Conservation (phyloP, 30 jellyfish, hydroid and myxozoan species). For the Cassiopea andromeda region DNA sequence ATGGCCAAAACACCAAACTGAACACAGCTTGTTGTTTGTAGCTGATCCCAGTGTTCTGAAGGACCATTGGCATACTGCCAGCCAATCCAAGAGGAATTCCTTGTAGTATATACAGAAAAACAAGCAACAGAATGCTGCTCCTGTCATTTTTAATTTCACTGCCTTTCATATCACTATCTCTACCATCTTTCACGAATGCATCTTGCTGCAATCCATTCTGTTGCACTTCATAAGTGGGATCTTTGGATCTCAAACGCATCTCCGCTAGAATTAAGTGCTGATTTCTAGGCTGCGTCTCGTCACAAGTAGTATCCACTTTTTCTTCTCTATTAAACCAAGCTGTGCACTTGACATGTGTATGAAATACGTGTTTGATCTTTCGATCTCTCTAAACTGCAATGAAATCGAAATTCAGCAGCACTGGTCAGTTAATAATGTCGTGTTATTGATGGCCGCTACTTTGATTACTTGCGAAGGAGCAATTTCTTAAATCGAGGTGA, state of each 20-base stretch:
- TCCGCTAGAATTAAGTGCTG: not conserved
- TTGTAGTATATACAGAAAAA: constrained; percentile 86
- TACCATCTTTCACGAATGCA: not conserved
- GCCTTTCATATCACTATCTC: not conserved
- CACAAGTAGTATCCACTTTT: constrained; percentile 66
- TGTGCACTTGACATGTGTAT: not conserved
- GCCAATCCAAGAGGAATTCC: constrained; percentile 99
- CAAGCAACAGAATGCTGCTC: constrained; percentile 69
- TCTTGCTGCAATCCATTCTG: not conserved
- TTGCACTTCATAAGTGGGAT: not conserved
- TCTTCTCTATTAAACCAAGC: constrained; percentile 48
- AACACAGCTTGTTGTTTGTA: constrained; percentile 94
- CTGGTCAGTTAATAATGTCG: not conserved
- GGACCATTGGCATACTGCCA: constrained; percentile 96
- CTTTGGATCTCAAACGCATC: constrained; percentile 8
- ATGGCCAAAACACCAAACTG: constrained; percentile 98
- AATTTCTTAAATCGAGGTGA: not conserved
- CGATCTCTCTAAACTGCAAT: too few relatives aligned
- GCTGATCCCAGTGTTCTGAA: constrained; percentile 82
- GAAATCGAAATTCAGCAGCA: too few relatives aligned
- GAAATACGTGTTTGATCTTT: not conserved
- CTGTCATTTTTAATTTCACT: constrained; percentile 45
- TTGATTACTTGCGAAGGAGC: not conserved
- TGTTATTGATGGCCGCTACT: not conserved
- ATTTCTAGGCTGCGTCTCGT: not conserved